Conservation (phyloP, 2,113 vertebrate species). For the Setophaga petechia region DNA sequence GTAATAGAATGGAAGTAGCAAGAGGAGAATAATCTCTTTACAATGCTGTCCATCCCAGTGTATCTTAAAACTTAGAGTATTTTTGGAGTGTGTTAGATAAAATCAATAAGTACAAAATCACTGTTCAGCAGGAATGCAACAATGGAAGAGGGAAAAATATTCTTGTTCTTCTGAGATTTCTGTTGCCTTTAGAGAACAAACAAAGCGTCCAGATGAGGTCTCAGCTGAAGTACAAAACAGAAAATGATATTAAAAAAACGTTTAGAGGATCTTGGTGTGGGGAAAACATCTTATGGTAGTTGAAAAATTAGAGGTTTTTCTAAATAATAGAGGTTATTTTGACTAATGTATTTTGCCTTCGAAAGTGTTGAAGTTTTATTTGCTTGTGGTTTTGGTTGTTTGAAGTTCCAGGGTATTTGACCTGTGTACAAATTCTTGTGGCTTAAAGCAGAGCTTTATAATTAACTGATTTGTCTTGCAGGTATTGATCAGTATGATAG, state of each 20-base stretch:
- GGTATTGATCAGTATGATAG: conserved; percentile 98
- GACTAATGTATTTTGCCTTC: background rate
- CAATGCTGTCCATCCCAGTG: background rate
- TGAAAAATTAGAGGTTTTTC: background rate
- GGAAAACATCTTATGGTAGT: background rate
- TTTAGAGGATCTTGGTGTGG: background rate
- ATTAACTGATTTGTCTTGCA: conserved; percentile 40
- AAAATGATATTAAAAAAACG: background rate
- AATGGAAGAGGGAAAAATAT: background rate
- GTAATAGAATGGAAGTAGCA: background rate
- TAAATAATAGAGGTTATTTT: background rate
- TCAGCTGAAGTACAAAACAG: background rate
- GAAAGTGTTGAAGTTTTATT: background rate
- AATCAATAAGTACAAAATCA: background rate
- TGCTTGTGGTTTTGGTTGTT: background rate
- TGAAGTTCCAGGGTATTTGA: background rate
- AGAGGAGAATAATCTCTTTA: background rate
- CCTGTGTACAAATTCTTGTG: background rate
- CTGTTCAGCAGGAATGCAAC: background rate
- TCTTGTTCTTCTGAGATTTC: background rate
- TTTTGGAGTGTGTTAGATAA: background rate
- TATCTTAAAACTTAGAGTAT: background rate
- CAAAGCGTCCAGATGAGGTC: background rate
- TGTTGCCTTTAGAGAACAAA: background rate
- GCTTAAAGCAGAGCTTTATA: background rate